Conservation (phyloP, 2,113 vertebrate species). For the Myiozetetes cayanensis region DNA sequence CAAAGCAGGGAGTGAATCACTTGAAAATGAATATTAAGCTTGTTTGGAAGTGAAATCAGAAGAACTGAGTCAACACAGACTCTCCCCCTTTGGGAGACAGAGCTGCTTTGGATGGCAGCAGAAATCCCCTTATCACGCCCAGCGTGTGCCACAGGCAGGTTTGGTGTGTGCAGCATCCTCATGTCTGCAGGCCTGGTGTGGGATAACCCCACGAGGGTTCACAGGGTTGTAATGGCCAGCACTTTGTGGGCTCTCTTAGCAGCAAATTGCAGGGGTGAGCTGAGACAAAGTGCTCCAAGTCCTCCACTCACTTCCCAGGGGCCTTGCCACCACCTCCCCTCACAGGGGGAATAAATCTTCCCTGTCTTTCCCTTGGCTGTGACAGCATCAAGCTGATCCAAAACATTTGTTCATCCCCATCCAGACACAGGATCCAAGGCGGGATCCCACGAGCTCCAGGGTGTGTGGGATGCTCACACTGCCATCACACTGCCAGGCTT, state of each 20-base stretch:
- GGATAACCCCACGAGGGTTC: not conserved
- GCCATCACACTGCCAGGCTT: not conserved
- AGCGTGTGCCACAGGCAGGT: not conserved
- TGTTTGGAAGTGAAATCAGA: conserved; percentile 8
- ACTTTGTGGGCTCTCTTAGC: conserved; percentile 30
- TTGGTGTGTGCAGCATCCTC: not conserved
- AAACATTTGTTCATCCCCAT: accelerated
- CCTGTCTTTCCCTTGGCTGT: not conserved
- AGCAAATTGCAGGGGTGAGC: conserved; percentile 32
- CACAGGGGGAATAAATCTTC: not conserved
- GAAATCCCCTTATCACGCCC: conserved; percentile 12
- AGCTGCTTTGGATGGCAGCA: conserved; percentile 1
- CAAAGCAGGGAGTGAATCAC: conserved; percentile 38
- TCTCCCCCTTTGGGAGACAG: not conserved
- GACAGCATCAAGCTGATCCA: not conserved
- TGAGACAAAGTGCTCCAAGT: conserved; percentile 10
- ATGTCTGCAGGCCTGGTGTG: not conserved
- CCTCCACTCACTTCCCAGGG: not conserved
- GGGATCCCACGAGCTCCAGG: accelerated
- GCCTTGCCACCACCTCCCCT: not conserved
- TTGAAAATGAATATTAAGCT: conserved; percentile 60
- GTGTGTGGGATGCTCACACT: accelerated
- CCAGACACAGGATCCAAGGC: not conserved
- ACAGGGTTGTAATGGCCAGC: conserved; percentile 1
- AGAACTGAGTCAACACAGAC: not conserved